Evolutionary conservation across 53 echinoderm and acorn worm genomes (phyloP).

Genomic region (Henricia sp.): DNA sequence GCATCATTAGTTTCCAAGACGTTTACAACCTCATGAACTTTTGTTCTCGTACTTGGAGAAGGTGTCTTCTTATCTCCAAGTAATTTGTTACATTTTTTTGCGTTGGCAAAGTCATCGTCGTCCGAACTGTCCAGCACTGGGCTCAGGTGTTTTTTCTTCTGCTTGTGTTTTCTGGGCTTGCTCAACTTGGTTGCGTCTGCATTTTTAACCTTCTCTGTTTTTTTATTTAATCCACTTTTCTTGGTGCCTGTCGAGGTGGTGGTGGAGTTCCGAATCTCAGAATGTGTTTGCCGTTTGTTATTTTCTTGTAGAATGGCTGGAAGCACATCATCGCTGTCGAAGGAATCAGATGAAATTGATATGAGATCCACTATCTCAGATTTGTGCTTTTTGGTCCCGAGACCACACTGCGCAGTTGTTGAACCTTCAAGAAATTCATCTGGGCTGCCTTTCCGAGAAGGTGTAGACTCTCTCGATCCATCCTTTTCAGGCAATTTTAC

Average conservation of each 20-base stretch:
- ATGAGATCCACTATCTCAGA: constrained; percentile 4
- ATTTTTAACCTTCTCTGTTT: not conserved
- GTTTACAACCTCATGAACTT: not conserved
- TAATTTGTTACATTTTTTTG: constrained; percentile 25
- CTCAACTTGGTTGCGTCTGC: not conserved
- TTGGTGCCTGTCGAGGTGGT: not conserved
- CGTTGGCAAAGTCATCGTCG: constrained; percentile 59
- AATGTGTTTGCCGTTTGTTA: not conserved
- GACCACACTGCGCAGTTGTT: not conserved
- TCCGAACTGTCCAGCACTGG: constrained; percentile 53
- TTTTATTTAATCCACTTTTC: not conserved
- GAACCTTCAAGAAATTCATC: constrained; percentile 5
- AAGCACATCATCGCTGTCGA: constrained; percentile 57
- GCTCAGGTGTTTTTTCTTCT: constrained; percentile 32
- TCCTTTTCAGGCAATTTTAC: not conserved
- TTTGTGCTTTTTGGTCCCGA: not conserved
- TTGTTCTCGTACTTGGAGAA: not conserved
- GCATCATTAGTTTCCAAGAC: not conserved
- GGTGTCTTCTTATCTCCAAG: not conserved
- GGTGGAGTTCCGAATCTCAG: not conserved
- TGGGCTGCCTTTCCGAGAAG: constrained; percentile 9
- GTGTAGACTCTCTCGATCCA: not conserved
- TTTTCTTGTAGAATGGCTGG: constrained; percentile 23
- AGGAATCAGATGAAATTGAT: constrained; percentile 11
- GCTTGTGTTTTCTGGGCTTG: constrained; percentile 49